Evolutionary conservation across 2,113 vertebrate genomes (phyloP).

Genomic region (Boleophthalmus pectinirostris): DNA sequence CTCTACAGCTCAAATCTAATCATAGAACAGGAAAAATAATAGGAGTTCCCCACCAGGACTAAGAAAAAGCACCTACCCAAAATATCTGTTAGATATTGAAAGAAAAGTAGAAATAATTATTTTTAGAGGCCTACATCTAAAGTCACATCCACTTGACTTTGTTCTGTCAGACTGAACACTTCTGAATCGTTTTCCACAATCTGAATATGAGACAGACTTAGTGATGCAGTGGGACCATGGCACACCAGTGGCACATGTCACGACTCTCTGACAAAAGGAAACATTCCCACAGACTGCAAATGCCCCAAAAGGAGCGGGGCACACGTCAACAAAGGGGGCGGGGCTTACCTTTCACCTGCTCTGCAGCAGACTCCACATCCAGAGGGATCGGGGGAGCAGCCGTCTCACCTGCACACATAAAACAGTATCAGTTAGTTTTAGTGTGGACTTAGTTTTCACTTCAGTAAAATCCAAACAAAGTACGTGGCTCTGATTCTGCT

Average conservation of each 20-base stretch:
- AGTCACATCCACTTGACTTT: not conserved
- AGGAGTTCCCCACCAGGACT: too few relatives aligned
- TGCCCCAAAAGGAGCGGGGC: constrained; percentile 16
- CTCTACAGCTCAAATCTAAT: too few relatives aligned
- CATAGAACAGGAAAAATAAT: too few relatives aligned
- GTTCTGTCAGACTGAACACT: not conserved
- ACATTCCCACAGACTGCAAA: not conserved
- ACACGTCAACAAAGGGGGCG: constrained; percentile 8
- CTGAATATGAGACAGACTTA: constrained; percentile 35
- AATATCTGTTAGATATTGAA: too few relatives aligned
- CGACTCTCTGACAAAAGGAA: constrained; percentile 19
- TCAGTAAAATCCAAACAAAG: constrained; percentile 20
- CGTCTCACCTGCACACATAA: constrained; percentile 60
- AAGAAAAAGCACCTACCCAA: too few relatives aligned
- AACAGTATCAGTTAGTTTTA: constrained; percentile 4
- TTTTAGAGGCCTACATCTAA: too few relatives aligned
- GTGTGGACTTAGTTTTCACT: constrained; percentile 40
- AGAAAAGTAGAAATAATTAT: too few relatives aligned
- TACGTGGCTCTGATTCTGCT: constrained; percentile 14
- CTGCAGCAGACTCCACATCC: constrained; percentile 58
- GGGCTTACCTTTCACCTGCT: constrained; percentile 73
- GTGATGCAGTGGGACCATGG: not conserved
- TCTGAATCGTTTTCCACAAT: constrained; percentile 20
- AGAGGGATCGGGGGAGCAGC: constrained; percentile 52
- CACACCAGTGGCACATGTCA: constrained; percentile 1